Conservation (phyloP, 2,888 invertebrate species). For the Peribatodes rhomboidaria region DNA sequence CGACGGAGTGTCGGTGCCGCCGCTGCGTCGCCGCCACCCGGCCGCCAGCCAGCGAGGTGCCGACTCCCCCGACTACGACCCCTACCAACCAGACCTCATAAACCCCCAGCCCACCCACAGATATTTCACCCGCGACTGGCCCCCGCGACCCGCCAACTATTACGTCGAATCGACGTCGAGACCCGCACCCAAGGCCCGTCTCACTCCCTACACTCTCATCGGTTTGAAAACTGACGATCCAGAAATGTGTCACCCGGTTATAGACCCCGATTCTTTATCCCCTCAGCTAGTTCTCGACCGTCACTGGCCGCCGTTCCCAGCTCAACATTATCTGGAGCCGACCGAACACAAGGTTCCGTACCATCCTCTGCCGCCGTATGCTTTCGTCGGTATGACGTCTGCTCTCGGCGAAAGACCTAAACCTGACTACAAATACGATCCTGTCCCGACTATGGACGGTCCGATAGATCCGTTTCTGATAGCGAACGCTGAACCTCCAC, state of each 20-base stretch:
- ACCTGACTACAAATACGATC: slow-evolving; percentile 77
- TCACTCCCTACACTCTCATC: slow-evolving; percentile 76
- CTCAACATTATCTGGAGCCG: slow-evolving; percentile 78
- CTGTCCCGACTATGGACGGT: slow-evolving; percentile 73
- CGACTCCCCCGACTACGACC: slow-evolving; percentile 61
- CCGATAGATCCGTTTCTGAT: slow-evolving; percentile 76
- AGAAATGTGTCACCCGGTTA: slow-evolving; percentile 65
- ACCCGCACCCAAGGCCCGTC: slow-evolving; percentile 60
- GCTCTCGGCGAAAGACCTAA: slow-evolving; percentile 74
- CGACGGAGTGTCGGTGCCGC: slow-evolving; percentile 86
- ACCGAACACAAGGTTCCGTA: slow-evolving; percentile 68
- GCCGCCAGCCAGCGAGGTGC: slow-evolving; percentile 83
- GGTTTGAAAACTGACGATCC: slow-evolving; percentile 77
- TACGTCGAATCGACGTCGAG: slow-evolving; percentile 76
- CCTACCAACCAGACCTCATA: slow-evolving; percentile 63
- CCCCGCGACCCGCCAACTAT: slow-evolving; percentile 77
- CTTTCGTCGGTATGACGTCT: slow-evolving; percentile 80
- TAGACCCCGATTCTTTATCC: slow-evolving; percentile 74
- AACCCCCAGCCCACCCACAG: slow-evolving; percentile 77
- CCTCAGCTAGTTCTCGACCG: slow-evolving; percentile 74
- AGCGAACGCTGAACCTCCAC: slow-evolving; percentile 70
- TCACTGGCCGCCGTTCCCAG: slow-evolving; percentile 81
- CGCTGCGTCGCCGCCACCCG: slow-evolving; percentile 81
- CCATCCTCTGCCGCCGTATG: slow-evolving; percentile 75
- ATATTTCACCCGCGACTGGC: slow-evolving; percentile 76